phyloP scores from a whole-genome alignment of 1,140 invertebrate species.

The Drosophila cardini region DNA sequence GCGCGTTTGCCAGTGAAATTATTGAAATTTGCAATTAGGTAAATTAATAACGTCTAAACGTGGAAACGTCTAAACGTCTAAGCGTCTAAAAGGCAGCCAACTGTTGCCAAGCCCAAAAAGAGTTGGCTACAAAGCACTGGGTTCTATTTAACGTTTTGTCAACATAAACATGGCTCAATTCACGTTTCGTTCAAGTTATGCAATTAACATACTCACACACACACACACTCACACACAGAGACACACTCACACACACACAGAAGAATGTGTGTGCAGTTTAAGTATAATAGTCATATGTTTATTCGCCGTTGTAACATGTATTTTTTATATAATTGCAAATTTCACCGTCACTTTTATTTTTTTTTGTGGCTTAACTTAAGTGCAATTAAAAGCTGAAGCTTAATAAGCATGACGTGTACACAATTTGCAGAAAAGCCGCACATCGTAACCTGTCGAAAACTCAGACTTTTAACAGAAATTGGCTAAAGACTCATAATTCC shows the following conservation, averaged over 20 bases:
- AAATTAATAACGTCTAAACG: constrained; percentile 53
- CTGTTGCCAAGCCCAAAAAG: constrained; percentile 32
- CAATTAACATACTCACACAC: constrained; percentile 3
- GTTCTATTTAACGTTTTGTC: constrained; percentile 61
- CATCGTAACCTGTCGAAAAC: constrained; percentile 11
- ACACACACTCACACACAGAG: background rate
- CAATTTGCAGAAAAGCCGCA: constrained; percentile 44
- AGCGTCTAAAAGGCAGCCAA: constrained; percentile 50
- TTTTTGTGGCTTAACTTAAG: constrained; percentile 55
- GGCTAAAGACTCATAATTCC: constrained; percentile 3
- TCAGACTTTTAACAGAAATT: constrained; percentile 13
- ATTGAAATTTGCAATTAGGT: constrained; percentile 76
- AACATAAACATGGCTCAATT: constrained; percentile 21
- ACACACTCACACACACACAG: background rate
- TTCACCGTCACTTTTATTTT: constrained; percentile 62
- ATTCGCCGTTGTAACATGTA: constrained; percentile 42
- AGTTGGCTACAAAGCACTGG: constrained; percentile 22
- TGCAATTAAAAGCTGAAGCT: constrained; percentile 64
- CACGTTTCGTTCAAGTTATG: constrained; percentile 11
- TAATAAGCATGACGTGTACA: constrained; percentile 51
- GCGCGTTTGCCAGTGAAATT: constrained; percentile 59
- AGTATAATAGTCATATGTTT: background rate
- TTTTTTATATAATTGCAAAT: constrained; percentile 81
- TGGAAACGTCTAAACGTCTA: constrained; percentile 20
- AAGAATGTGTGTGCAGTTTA: background rate